Base-by-base conservation (phyloP, 1,140 invertebrate species). In the Eciton burchellii region DNA sequence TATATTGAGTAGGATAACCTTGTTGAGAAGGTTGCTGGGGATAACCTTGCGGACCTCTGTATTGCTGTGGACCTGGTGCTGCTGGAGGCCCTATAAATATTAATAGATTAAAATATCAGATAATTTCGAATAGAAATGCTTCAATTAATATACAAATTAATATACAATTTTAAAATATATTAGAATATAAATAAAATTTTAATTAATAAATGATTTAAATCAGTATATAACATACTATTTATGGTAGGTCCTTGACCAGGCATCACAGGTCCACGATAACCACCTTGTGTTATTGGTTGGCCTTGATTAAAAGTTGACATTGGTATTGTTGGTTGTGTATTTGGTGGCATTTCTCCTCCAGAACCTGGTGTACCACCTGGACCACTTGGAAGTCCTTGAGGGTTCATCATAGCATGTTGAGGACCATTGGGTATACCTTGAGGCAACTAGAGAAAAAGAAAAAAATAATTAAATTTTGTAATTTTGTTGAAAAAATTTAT, bases 21-120 rank as follows among this genome's bases (percentile, higher is more conserved):
- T 95, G 95, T 62, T 94, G 95, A 81, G 94, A 93, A 41, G 93
- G 92, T 82, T 95, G 93, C 84, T 95, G 95, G 43, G 95, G 95
- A 84, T 95, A 95, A 11, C 94, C 94, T 89, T 95, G 95, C n/a
- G 94, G 95, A 70, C 90, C 90, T 82, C 94, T 93, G 29, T 94
- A 94, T 81, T 93, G 92, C 56, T 95, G 94, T 41, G 93, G 94
- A 57, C 91, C 92, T 60, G 93, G 92, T 26, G 92, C 91, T 70
- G 92, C 84, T 63, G 91, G 86, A 49, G 92, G 90, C 71, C 93
- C 90, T 93, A 66, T 43, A 41, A 54, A 29, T 45, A n/a, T 82
- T 66, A 57, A 54, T 26, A 66, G 45, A 24, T 45, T 49, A 26
- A 57, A 6, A 35, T 29, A 16, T 35, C 6, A 35, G 11, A 66